phyloP scores from a whole-genome alignment of 64 coral and sea anemone genomes.

The Dendrophyllia cribrosa region DNA sequence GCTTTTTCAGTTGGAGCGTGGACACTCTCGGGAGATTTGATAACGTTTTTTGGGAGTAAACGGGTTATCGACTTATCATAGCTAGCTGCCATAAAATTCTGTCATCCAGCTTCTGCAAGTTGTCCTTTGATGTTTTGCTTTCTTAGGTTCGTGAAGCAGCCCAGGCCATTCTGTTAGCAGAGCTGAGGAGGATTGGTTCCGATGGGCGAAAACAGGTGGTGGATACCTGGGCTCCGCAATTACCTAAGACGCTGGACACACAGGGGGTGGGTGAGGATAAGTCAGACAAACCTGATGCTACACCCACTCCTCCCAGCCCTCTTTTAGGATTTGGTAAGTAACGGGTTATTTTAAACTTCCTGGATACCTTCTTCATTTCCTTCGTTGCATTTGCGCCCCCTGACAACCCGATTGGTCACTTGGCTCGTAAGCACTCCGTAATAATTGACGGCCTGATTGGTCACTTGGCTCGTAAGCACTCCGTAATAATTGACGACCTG shows the following conservation, averaged over 20 bases:
- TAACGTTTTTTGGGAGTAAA: too few relatives aligned
- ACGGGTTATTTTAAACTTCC: neutral
- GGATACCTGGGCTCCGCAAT: slow-evolving; percentile 97
- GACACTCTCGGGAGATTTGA: too few relatives aligned
- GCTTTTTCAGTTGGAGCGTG: too few relatives aligned
- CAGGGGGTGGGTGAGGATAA: slow-evolving; percentile 62
- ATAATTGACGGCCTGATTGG: too few relatives aligned
- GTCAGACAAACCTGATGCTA: slow-evolving; percentile 20
- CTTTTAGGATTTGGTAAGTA: slow-evolving; percentile 43
- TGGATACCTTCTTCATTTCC: neutral
- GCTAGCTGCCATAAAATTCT: too few relatives aligned
- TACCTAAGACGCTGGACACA: slow-evolving; percentile 80
- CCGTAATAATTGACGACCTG: too few relatives aligned
- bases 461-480: too few relatives aligned
- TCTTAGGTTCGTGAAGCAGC: slow-evolving; percentile 88
- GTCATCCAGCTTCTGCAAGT: too few relatives aligned
- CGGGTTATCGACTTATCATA: too few relatives aligned
- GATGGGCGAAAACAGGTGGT: slow-evolving; percentile 94
- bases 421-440: too few relatives aligned
- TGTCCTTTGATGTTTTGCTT: neutral
- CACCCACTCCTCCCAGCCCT: slow-evolving; percentile 33
- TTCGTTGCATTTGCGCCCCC: neutral
- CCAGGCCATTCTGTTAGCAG: slow-evolving; percentile 91
- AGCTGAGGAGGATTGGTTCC: slow-evolving; percentile 83
- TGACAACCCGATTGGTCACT: too few relatives aligned